Base-by-base conservation (phyloP, 2,797 vertebrate genomes). In the Kryptopterus vitreolus region DNA sequence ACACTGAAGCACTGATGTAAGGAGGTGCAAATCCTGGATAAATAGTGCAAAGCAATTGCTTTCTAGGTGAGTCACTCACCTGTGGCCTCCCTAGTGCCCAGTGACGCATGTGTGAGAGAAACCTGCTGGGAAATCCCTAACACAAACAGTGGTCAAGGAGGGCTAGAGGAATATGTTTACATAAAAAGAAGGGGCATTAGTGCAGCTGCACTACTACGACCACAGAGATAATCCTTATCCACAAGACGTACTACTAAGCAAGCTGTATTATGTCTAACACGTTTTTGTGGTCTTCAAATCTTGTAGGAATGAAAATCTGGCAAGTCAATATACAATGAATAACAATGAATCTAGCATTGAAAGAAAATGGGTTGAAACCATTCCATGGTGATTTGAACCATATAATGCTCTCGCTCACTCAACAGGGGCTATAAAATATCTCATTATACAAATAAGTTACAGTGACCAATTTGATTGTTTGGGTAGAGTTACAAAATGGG, bases 61-160 rank as follows among this genome's bases (percentile, higher is more conserved):
- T 65, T 29, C 35, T n/a, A 33, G 48, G 68, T 35, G 69, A 83
- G 75, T 81, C 77, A 26, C 43, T 79, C 75, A 78, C 82, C 82
- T 82, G 77, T 69, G 65, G 58, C 69, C 33, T 57, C 57, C 61
- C 31, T 75, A 50, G 68, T 29, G 50, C 31, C 73, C 26, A n/a
- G 31, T 80, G 82, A 79, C 3, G 55, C 13, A 24, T 22, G n/a
- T 29, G 68, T n/a, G 16, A 12, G 16, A 12, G 59, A 76, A 69
- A 74, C 57, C 20, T 50, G 52, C 33, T 76, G 61, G 55, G 52
- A 79, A 86, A 80, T 65, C 69, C 58, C 35, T 26, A 46, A 59
- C 7, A 46, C n/a, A 59, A 59, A 58, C 69, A 61, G 33, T 12
- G 61, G 46, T 63, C 33, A 61, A 20, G 61, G 38, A 57, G 29